These are phyloP conservation scores for Pogonomyrmex barbatus DNA, from an alignment of 1,140 invertebrate genomes.

Conservation along the genomic window DNA sequence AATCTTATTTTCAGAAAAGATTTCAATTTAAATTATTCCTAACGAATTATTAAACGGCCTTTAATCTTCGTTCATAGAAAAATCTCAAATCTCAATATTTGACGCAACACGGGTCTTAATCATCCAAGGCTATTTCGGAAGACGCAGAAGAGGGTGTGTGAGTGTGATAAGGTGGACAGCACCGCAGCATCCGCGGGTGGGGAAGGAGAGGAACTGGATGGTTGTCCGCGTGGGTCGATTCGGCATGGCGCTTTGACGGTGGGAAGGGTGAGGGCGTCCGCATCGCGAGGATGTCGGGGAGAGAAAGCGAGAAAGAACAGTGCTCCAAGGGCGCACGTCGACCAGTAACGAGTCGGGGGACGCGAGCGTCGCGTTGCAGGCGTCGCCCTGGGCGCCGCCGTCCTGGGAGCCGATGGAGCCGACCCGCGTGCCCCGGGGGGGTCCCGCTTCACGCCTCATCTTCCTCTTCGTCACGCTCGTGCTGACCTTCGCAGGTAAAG, in stretches of 20 bases:
- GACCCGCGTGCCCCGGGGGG: slow-evolving; percentile 80
- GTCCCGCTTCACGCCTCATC: slow-evolving; percentile 80
- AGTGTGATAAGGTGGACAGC: slow-evolving; percentile 24
- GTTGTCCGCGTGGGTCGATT: slow-evolving; percentile 70
- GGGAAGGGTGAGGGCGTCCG: slow-evolving; percentile 72
- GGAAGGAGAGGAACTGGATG: slow-evolving; percentile 52
- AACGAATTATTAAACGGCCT: background rate
- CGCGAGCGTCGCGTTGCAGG: slow-evolving; percentile 66
- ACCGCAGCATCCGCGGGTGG: slow-evolving; percentile 71
- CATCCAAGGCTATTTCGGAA: background rate
- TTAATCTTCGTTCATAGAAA: background rate
- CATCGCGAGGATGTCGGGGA: slow-evolving; percentile 52
- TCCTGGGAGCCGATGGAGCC: slow-evolving; percentile 77
- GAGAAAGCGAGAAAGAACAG: slow-evolving; percentile 38
- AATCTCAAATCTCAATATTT: background rate
- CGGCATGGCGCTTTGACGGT: slow-evolving; percentile 68
- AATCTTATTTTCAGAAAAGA: background rate
- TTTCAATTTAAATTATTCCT: slow-evolving; percentile 10
- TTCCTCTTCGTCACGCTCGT: slow-evolving; percentile 80
- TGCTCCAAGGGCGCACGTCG: slow-evolving; percentile 55
- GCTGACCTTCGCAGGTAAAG: slow-evolving; percentile 82
- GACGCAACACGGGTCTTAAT: background rate
- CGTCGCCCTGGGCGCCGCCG: slow-evolving; percentile 77
- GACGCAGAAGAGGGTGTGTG: background rate
- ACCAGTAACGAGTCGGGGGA: slow-evolving; percentile 63